These are phyloP conservation scores for Enhydra lutris DNA, from an alignment of 2,113 vertebrate genomes.

Conservation along the genomic window DNA sequence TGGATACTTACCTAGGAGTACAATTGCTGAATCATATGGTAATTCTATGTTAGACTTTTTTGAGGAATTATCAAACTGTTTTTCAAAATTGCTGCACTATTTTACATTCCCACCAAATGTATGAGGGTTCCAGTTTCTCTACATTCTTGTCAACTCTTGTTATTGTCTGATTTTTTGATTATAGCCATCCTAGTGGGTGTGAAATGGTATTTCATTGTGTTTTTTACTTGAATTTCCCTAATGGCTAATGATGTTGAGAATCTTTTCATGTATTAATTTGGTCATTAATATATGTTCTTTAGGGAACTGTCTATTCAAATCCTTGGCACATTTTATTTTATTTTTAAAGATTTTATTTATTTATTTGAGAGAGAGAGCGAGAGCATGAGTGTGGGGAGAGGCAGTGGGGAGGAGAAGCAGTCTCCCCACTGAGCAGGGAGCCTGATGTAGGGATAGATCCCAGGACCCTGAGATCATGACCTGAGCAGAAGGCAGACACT, in stretches of 20 bases:
- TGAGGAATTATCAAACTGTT: background rate
- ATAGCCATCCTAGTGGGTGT: background rate
- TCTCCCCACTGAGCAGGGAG: background rate
- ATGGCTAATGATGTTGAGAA: background rate
- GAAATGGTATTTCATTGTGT: background rate
- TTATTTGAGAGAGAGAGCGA: background rate
- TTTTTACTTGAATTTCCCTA: background rate
- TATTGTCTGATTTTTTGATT: background rate
- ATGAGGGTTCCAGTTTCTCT: background rate
- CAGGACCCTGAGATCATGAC: background rate
- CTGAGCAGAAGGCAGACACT: background rate
- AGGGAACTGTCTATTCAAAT: background rate
- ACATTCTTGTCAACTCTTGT: background rate
- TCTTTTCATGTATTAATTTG: background rate
- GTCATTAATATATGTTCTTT: background rate
- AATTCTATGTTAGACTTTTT: background rate
- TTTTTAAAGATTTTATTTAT: background rate
- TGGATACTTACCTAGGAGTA: background rate
- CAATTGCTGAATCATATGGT: background rate
- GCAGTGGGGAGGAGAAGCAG: background rate
- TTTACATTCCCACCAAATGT: background rate
- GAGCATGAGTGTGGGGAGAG: background rate
- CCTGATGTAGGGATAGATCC: background rate
- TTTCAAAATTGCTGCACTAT: background rate
- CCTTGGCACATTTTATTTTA: background rate